These are phyloP conservation scores for Microctenopoma steveboyesi DNA, from an alignment of 2,797 vertebrate species.

Conservation along the genomic window DNA sequence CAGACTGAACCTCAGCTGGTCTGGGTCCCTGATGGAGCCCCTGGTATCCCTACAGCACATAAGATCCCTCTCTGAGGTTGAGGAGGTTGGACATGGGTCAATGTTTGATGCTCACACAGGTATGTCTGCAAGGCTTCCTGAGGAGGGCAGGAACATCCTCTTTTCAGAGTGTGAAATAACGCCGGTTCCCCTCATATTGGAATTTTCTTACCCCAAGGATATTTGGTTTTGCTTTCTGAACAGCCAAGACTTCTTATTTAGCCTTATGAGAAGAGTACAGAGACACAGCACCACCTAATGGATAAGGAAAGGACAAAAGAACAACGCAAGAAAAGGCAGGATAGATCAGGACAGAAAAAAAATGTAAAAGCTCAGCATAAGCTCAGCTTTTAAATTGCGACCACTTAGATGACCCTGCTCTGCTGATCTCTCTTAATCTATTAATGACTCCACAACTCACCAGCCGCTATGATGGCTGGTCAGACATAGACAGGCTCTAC, in stretches of 20 bases:
- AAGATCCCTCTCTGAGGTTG: slow-evolving; percentile 64
- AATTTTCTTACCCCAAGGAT: slow-evolving; percentile 74
- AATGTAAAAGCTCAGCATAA: slow-evolving; percentile 41
- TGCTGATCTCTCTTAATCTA: slow-evolving; percentile 66
- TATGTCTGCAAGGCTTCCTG: slow-evolving; percentile 58
- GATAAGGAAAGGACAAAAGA: slow-evolving; percentile 8
- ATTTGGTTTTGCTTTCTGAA: slow-evolving; percentile 72
- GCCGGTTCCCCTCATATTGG: slow-evolving; percentile 50
- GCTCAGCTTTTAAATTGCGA: slow-evolving; percentile 69
- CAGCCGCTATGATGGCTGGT: slow-evolving; percentile 53
- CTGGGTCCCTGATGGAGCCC: slow-evolving; percentile 62
- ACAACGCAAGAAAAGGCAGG: slow-evolving; percentile 2
- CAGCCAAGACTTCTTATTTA: slow-evolving; percentile 54
- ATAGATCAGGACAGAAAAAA: slow-evolving; percentile 29
- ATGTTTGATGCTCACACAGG: slow-evolving; percentile 58
- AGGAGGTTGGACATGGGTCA: slow-evolving; percentile 73
- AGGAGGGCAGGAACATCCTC: slow-evolving; percentile 66
- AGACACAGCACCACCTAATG: slow-evolving; percentile 78
- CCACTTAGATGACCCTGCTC: slow-evolving; percentile 60
- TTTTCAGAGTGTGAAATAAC: slow-evolving; percentile 61
- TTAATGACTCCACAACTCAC: slow-evolving; percentile 76
- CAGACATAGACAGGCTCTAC: slow-evolving; percentile 71
- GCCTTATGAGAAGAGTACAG: slow-evolving; percentile 25
- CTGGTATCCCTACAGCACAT: slow-evolving; percentile 68
- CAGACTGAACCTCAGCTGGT: slow-evolving; percentile 75